Evolutionary conservation across 2,888 invertebrate species (phyloP).

Genomic region (Xiphydria camelus): DNA sequence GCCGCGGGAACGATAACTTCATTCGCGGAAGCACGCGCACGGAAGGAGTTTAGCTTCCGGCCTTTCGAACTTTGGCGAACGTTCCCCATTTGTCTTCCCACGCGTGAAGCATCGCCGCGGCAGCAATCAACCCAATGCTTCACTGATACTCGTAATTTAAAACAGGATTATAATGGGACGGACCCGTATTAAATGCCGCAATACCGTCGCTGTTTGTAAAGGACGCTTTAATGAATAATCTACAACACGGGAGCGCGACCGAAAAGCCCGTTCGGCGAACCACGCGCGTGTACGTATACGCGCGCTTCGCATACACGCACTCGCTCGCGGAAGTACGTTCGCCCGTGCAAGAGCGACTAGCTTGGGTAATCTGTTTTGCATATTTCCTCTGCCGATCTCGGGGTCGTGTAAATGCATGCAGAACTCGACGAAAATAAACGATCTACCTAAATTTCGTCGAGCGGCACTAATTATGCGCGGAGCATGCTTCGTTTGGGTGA

Average conservation of each 20-base stretch:
- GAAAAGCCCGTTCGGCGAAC: slow-evolving; percentile 33
- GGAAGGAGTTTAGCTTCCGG: too few species aligned
- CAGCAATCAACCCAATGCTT: background rate
- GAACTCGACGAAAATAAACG: background rate
- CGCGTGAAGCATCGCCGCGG: too few species aligned
- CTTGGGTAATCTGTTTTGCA: slow-evolving; percentile 49
- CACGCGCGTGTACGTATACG: too few species aligned
- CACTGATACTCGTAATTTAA: background rate
- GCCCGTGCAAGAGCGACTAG: too few species aligned
- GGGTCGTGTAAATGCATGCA: slow-evolving; percentile 42
- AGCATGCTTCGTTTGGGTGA: too few species aligned
- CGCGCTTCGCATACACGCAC: too few species aligned
- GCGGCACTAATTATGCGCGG: too few species aligned
- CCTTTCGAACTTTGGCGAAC: background rate
- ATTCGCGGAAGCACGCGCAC: too few species aligned
- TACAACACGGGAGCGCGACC: slow-evolving; percentile 26
- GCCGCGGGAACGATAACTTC: too few species aligned
- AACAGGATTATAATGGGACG: slow-evolving; percentile 26
- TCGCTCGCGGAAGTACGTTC: too few species aligned
- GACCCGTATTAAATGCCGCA: slow-evolving; percentile 35
- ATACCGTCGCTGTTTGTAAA: slow-evolving; percentile 31
- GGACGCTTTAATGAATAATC: slow-evolving; percentile 40
- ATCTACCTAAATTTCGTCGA: background rate
- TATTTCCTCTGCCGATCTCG: slow-evolving; percentile 38
- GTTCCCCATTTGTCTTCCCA: too few species aligned